phyloP scores from a whole-genome alignment of 2,113 vertebrate genomes.

The Apodemus sylvaticus region DNA sequence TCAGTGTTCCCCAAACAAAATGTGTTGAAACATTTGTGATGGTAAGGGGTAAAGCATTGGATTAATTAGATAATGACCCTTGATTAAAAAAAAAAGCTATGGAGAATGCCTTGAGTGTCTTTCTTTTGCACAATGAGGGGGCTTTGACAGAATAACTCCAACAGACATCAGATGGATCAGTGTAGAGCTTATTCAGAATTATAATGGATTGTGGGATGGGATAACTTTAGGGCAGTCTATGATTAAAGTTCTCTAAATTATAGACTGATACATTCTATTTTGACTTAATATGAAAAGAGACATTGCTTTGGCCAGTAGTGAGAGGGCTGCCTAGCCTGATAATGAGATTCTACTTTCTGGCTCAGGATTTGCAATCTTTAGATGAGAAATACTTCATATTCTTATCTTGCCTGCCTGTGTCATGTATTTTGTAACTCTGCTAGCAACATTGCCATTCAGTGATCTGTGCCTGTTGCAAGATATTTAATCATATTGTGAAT shows the following conservation, averaged over 20 bases:
- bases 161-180: neutral
- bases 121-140: neutral
- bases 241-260: neutral
- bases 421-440: neutral
- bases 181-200: neutral
- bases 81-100: neutral
- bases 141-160: no score
- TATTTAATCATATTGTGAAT: no score
- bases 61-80: no score
- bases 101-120: neutral
- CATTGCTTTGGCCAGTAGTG: neutral
- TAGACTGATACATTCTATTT: neutral
- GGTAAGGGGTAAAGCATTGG: neutral
- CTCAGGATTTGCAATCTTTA: neutral
- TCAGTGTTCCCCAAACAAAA: neutral
- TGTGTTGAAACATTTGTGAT: neutral
- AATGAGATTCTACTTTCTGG: neutral
- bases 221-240: neutral
- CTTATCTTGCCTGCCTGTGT: neutral
- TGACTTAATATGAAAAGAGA: no score
- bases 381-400: neutral
- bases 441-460: neutral
- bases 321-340: neutral
- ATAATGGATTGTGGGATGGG: neutral
- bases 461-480: no score